Percentiles rank a stretch among this genome's conserved stretches.
Conservation (phyloP, 2,113 vertebrate species). For the Axis porcinus region DNA sequence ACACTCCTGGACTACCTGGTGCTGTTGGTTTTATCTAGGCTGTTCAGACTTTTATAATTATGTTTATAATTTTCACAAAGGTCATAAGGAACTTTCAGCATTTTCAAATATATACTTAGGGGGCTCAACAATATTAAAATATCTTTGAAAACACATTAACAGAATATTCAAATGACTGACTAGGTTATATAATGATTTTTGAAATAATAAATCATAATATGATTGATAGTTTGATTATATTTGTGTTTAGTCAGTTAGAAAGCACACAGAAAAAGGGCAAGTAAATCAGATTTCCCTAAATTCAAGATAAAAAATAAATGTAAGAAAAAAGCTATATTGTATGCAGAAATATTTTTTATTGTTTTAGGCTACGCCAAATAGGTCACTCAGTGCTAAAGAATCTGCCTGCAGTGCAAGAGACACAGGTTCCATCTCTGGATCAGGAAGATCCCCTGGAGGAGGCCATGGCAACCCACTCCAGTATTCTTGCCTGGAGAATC, state of each 20-base stretch:
- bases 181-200: not conserved
- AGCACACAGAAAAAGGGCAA: not conserved
- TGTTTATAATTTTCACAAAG: constrained; percentile 55
- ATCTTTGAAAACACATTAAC: not conserved
- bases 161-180: not conserved
- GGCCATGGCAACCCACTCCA: not conserved
- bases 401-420: not conserved
- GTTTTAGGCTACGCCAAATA: not conserved
- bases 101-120: constrained; percentile 20
- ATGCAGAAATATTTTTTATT: not conserved
- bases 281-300: not conserved
- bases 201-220: not conserved
- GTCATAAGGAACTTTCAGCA: constrained; percentile 16
- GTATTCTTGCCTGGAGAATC: not conserved
- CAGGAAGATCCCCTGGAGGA: not conserved
- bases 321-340: not conserved
- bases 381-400: not conserved
- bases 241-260: constrained; percentile 12
- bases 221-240: not conserved
- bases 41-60: constrained; percentile 47
- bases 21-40: constrained; percentile 50
- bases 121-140: constrained; percentile 22
- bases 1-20: not conserved
- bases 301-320: constrained; percentile 12
- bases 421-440: not conserved